Evolutionary conservation across 2,888 invertebrate species (phyloP).

Genomic region (Atethmia centrago): DNA sequence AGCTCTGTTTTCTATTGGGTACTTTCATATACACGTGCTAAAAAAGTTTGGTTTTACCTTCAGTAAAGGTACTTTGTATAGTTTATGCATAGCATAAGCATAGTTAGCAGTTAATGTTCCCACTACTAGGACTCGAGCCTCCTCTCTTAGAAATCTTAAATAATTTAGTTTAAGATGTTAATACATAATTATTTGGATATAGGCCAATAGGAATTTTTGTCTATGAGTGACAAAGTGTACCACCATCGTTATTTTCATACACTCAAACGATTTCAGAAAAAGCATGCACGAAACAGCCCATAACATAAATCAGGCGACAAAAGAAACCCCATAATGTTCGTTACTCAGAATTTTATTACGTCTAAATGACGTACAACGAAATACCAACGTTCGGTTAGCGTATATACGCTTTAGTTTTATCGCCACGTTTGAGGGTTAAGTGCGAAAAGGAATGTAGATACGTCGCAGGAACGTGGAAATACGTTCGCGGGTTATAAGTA

Average conservation of each 20-base stretch:
- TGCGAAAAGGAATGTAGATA: constrained; percentile 74
- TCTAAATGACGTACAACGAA: constrained; percentile 70
- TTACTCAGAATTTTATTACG: constrained; percentile 73
- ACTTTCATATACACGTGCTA: not conserved
- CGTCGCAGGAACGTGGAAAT: constrained; percentile 68
- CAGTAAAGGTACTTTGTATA: not conserved
- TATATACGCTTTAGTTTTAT: constrained; percentile 78
- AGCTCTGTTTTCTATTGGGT: not conserved
- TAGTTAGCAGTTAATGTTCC: too few species aligned
- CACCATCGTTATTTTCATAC: constrained; percentile 4
- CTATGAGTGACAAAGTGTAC: not conserved
- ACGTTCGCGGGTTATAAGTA: constrained; percentile 65
- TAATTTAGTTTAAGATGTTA: too few species aligned
- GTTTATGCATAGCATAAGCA: too few species aligned
- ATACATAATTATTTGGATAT: not conserved
- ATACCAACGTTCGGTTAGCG: constrained; percentile 67
- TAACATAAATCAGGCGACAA: constrained; percentile 70
- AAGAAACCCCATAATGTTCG: constrained; percentile 69
- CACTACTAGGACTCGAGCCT: too few species aligned
- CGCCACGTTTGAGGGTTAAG: constrained; percentile 75
- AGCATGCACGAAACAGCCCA: constrained; percentile 39
- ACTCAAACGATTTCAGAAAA: constrained; percentile 11
- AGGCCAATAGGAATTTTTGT: not conserved
- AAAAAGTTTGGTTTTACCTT: not conserved
- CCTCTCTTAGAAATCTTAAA: too few species aligned